Base-by-base conservation (phyloP, 2,797 vertebrate species). In the Cottoperca gobio region DNA sequence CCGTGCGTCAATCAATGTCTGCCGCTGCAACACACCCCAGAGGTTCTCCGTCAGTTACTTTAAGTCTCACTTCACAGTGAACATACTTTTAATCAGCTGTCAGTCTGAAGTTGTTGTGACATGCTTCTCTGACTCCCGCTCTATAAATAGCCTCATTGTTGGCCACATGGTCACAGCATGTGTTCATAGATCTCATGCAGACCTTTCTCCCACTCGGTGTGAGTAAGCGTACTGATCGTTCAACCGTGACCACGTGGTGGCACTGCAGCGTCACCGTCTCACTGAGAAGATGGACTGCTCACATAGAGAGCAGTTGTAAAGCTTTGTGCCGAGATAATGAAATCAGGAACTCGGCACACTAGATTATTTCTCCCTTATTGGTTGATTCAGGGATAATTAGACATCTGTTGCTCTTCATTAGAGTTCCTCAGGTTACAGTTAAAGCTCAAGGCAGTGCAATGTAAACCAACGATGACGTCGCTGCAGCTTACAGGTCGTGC, bases 401-500 rank as follows among this genome's bases (percentile, higher is more conserved):
- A 52, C 74, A 5, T 70, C 26, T 55, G 60, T 79, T 76, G 62
- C 63, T 86, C 77, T 86, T 86, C 65, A 72, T 85, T 76, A 59
- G 60, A 85, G 63, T 4, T 62, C 78, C 78, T 87, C 79, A 64
- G 84, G 80, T 86, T 78, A 82, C 54, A 50, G 69, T 54, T 58
- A 78, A 89, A 87, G 78, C 77, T 88, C 84, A 86, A 40, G 55
- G 37, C 14, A 73, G 86, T 80, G 57, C 73, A 37, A 33, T 70
- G 63, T 79, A 61, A 83, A 81, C 73, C 65, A 77, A 31, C 35
- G n/a, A 75, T 53, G 61, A 46, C 77, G 53, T 86, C 6, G 0
- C 24, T 26, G 57, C 73, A 59, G 71, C 71, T 77, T 8, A 39
- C 73, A 64, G 61, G 10, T 70, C 17, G 35, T 24, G 0, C 9